A percentile compares a stretch with the other conserved stretches of the same genome.
Conservation (phyloP, 2,888 invertebrate genomes). For the Drosophila ezoana region DNA sequence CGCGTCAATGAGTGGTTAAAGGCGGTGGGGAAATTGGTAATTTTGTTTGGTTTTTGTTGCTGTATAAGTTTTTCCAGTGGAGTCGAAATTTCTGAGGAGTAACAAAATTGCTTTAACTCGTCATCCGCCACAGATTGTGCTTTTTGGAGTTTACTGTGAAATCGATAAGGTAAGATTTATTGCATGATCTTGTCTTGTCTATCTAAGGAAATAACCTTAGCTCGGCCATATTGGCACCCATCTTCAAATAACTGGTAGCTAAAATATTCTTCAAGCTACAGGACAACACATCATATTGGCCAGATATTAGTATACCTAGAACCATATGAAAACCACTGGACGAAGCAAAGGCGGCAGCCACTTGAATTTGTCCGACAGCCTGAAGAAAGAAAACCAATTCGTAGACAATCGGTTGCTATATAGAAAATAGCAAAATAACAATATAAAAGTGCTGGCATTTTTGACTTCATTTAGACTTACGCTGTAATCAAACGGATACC, state of each 20-base stretch:
- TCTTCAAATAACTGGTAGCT: slow-evolving; percentile 68
- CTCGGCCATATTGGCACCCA: slow-evolving; percentile 46
- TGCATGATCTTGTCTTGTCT: too few relatives aligned
- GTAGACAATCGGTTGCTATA: slow-evolving; percentile 71
- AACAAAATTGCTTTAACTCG: slow-evolving; percentile 72
- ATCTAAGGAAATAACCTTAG: slow-evolving; percentile 48
- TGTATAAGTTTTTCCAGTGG: slow-evolving; percentile 29
- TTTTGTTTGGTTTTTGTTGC: not conserved
- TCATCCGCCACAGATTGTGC: slow-evolving; percentile 56
- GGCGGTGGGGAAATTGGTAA: slow-evolving; percentile 42
- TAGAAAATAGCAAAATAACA: too few relatives aligned
- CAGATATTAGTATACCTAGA: slow-evolving; percentile 73
- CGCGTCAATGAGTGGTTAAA: slow-evolving; percentile 64
- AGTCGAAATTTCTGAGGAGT: slow-evolving; percentile 53
- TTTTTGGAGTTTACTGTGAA: slow-evolving; percentile 55
- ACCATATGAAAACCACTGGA: slow-evolving; percentile 82
- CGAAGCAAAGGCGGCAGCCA: slow-evolving; percentile 74
- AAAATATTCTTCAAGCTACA: slow-evolving; percentile 82
- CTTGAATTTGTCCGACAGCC: slow-evolving; percentile 81
- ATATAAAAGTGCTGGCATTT: not conserved
- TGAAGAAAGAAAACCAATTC: slow-evolving; percentile 78
- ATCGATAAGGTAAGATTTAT: slow-evolving; percentile 26
- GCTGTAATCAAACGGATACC: slow-evolving; percentile 82
- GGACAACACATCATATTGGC: slow-evolving; percentile 80
- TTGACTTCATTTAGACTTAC: slow-evolving; percentile 34